Conservation (phyloP, 2,888 invertebrate genomes). For the Hypolimnas misippus region DNA sequence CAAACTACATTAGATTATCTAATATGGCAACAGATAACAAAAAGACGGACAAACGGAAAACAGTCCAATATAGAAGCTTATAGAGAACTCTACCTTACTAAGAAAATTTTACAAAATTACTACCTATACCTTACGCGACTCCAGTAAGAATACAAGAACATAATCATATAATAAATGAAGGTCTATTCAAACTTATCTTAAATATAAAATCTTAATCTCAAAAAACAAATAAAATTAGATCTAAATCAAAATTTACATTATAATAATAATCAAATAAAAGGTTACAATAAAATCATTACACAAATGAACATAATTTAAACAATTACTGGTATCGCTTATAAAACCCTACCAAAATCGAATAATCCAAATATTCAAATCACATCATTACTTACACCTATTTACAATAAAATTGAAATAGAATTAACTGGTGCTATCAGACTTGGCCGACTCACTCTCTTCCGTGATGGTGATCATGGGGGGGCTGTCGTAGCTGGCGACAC, state of each 20-base stretch:
- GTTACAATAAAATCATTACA: no score
- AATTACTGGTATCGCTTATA: slow-evolving; percentile 38
- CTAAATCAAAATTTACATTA: slow-evolving; percentile 10
- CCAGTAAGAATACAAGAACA: slow-evolving; percentile 17
- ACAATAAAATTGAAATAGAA: slow-evolving; percentile 53
- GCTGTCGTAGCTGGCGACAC: slow-evolving; percentile 58
- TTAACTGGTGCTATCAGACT: slow-evolving; percentile 75
- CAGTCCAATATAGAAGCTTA: slow-evolving; percentile 46
- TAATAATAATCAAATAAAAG: not conserved
- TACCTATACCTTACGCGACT: slow-evolving; percentile 29
- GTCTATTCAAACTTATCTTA: not conserved
- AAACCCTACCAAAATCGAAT: slow-evolving; percentile 39
- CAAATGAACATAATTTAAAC: not conserved
- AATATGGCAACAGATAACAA: slow-evolving; percentile 48
- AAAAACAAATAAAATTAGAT: not conserved
- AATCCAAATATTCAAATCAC: slow-evolving; percentile 42
- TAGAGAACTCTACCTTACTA: slow-evolving; percentile 38
- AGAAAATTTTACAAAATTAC: slow-evolving; percentile 45
- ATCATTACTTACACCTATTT: slow-evolving; percentile 52
- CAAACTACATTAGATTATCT: slow-evolving; percentile 48
- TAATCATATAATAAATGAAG: not conserved
- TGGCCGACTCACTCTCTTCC: slow-evolving; percentile 74
- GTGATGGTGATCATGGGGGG: slow-evolving; percentile 79
- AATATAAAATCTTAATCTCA: not conserved
- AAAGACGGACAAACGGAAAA: slow-evolving; percentile 42